Evolutionary conservation across 2,797 vertebrate species (phyloP).

Genomic region (Chromobotia macracanthus): DNA sequence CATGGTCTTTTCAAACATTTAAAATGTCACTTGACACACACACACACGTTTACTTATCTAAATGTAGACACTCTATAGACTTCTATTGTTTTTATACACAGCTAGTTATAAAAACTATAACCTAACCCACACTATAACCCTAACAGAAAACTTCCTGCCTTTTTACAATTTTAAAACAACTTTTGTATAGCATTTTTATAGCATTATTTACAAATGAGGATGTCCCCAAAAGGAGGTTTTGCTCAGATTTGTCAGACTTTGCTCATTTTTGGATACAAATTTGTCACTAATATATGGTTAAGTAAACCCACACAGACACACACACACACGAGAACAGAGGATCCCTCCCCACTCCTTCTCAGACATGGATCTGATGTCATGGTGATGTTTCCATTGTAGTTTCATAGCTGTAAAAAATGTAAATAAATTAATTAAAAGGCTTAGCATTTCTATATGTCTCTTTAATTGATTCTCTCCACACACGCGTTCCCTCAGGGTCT

Average conservation of each 20-base stretch:
- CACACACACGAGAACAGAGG: background rate
- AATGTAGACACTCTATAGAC: too few species aligned
- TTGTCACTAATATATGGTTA: too few species aligned
- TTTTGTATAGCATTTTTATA: too few species aligned
- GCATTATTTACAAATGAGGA: too few species aligned
- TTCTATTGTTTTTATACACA: too few species aligned
- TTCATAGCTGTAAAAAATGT: background rate
- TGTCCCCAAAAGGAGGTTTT: too few species aligned
- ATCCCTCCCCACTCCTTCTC: background rate
- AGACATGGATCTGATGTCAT: constrained; percentile 9
- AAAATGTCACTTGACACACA: constrained; percentile 34
- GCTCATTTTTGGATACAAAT: too few species aligned
- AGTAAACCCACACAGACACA: background rate
- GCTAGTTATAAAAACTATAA: too few species aligned
- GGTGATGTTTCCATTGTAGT: constrained; percentile 12
- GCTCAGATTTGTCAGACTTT: too few species aligned
- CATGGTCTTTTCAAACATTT: constrained; percentile 32
- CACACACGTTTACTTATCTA: background rate
- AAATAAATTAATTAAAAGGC: constrained; percentile 34
- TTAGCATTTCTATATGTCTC: constrained; percentile 41
- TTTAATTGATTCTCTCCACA: constrained; percentile 55
- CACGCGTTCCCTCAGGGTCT: constrained; percentile 18
- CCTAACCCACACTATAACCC: too few species aligned
- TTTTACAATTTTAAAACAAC: too few species aligned
- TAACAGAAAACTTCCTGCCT: too few species aligned